Percentiles rank a stretch among this genome's conserved stretches.
phyloP scores from a whole-genome alignment of 2,113 vertebrate genomes.

The Recurvirostra avosetta region DNA sequence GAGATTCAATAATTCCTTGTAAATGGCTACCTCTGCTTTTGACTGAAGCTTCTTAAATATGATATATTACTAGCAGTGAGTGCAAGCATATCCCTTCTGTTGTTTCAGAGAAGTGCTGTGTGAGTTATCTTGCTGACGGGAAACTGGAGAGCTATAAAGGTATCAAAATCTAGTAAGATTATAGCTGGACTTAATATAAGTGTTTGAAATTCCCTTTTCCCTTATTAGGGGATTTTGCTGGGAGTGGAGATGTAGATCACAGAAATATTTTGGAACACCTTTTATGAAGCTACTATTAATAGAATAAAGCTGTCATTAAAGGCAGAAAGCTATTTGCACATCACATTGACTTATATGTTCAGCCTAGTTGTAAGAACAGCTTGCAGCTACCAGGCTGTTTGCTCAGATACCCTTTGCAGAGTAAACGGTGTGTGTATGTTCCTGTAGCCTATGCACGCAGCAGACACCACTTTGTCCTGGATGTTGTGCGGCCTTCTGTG shows the following conservation, averaged over 20 bases:
- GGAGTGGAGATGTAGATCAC: neutral
- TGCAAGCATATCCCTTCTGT: neutral
- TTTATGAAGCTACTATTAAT: neutral
- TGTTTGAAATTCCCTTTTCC: neutral
- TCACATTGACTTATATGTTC: neutral
- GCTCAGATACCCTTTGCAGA: neutral
- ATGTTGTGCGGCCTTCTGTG: neutral
- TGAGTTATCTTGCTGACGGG: neutral
- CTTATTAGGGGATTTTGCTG: neutral
- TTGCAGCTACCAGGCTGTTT: neutral
- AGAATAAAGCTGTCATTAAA: neutral
- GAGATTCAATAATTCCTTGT: neutral
- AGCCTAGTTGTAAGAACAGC: neutral
- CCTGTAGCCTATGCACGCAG: neutral
- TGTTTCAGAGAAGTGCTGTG: neutral
- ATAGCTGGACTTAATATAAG: neutral
- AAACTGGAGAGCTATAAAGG: neutral
- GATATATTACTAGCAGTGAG: neutral
- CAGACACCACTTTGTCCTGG: neutral
- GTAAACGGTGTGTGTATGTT: neutral
- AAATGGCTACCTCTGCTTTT: neutral
- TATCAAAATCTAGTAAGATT: neutral
- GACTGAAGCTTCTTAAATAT: neutral
- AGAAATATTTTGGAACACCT: neutral
- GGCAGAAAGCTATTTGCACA: neutral